These are phyloP conservation scores for Drosophila cardini DNA, from an alignment of 1,140 invertebrate species.

Conservation along the genomic window DNA sequence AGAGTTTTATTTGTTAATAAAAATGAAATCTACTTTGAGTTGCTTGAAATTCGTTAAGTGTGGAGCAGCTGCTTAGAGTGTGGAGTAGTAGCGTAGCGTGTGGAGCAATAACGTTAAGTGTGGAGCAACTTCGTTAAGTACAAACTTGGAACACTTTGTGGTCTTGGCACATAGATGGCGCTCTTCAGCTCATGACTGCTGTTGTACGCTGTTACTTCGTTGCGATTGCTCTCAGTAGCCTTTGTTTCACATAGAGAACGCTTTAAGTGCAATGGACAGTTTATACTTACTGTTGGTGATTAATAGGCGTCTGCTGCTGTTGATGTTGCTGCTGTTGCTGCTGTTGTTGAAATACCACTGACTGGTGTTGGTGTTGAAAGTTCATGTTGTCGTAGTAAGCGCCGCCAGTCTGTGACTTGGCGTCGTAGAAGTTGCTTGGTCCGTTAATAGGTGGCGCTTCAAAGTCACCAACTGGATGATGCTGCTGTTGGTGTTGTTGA, in stretches of 20 bases:
- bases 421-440: constrained; percentile 70
- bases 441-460: constrained; percentile 66
- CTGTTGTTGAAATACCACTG: constrained; percentile 68
- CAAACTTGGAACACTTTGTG: background rate
- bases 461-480: constrained; percentile 72
- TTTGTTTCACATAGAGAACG: background rate
- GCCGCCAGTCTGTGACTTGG: constrained; percentile 56
- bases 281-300: constrained; percentile 70
- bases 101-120: background rate
- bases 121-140: constrained; percentile 10
- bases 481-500: constrained; percentile 70
- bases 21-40: background rate
- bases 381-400: constrained; percentile 80
- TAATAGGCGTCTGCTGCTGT: constrained; percentile 60
- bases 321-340: constrained; percentile 62
- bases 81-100: background rate
- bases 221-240: background rate
- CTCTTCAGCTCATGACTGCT: too few relatives aligned
- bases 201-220: background rate
- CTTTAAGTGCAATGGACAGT: background rate
- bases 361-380: constrained; percentile 76
- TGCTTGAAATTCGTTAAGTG: background rate
- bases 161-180: background rate
- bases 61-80: background rate
- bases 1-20: background rate